Evolutionary conservation across 2,113 vertebrate genomes (phyloP), one percentile per base, ranked within the genome.

Genomic region (Montifringilla adamsi): DNA sequence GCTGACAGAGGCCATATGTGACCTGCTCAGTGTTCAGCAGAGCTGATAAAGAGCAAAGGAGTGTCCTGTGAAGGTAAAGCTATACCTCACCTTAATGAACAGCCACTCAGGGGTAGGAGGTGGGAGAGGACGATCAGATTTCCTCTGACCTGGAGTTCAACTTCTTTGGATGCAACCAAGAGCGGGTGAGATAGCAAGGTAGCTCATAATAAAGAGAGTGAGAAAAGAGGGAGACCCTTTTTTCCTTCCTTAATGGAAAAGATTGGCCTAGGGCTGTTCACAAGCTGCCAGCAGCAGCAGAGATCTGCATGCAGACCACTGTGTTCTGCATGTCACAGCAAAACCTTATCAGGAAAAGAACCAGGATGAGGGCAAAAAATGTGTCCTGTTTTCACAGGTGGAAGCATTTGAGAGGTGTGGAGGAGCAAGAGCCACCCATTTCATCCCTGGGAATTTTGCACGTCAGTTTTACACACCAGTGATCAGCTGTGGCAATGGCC

Each of bases 1-100:
- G 93, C 94, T 97, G 97, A 96, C 92, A 96, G 79, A 95, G 95
- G 90, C 95, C 96, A 97, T 95, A 96, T 97, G 97, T 97, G 96
- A 96, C 92, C 95, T 94, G 94, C 84, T 92, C 90, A 95, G 90
- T 28, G 12, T 96, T 94, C 81, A 72, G 63, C 13, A 1, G 90
- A 94, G 90, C 94, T 94, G 90, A 95, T 93, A 95, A 93, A 95
- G 90, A 95, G 96, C 82, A 72, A 96, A 97, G 94, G 95, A 94
- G 92, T 56, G 92, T 97, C 93, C 94, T 9, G 2, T 90, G 86
- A 96, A 97, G 96, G 95, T 97, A 95, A 97, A 96, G 89, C 90
- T 96, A 96, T 94, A 97, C 89, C 95, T 95, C 89, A 95, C 96
- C 97, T 96, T 97, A 97, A 96, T 94, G 93, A 97, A 84, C 84